Base-by-base conservation (phyloP, 2,113 vertebrate genomes). In the Falco punctatus region DNA sequence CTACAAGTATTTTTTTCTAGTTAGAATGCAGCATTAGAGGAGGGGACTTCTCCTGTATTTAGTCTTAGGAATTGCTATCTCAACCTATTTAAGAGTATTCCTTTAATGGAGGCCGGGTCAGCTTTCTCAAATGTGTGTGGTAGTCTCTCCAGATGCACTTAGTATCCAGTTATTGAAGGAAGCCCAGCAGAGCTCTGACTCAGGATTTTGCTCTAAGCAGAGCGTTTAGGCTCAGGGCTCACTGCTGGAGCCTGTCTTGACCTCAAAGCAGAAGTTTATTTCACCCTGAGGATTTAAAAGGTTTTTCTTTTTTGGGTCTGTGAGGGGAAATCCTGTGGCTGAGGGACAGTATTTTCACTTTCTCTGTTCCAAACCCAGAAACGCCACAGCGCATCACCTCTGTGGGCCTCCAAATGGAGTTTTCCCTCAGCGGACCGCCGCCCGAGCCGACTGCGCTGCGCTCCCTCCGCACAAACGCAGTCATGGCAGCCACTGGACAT, bases 291-390 rank as follows among this genome's bases (percentile, higher is more conserved):
- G 11, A 14, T 52, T 32, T 11, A 6, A 17, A 5, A 5, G 20
- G 5, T 1, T 38, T 40, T 52, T 21, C 9, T 32, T 23, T 26
- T 21, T 4, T 1, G 15, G 0, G 27, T 11, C 27, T 8, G 3
- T 1, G 27, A 27, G 8, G 15, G 44, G 28, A 51, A 26, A 33
- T 4, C 14, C 46, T 4, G 52, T 0, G 15, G 28, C 28, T 2
- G 8, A 0, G 32, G 30, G 15, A 40, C 22, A n/a, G 14, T 0
- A 23, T 30, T 55, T 30, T 7, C 33, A 3, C 27, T 22, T 13
- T 3, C 7, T 2, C 26, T 6, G 57, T 30, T 11, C n/a, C 49
- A 30, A 22, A 7, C 22, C 52, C 87, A 10, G 35, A 4, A 10
- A 1, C 1, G 3, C 52, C 6, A 10, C 71, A 10, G 38, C 15